Conservation (phyloP, 2,113 vertebrate species). For the Dipodomys ordii region DNA sequence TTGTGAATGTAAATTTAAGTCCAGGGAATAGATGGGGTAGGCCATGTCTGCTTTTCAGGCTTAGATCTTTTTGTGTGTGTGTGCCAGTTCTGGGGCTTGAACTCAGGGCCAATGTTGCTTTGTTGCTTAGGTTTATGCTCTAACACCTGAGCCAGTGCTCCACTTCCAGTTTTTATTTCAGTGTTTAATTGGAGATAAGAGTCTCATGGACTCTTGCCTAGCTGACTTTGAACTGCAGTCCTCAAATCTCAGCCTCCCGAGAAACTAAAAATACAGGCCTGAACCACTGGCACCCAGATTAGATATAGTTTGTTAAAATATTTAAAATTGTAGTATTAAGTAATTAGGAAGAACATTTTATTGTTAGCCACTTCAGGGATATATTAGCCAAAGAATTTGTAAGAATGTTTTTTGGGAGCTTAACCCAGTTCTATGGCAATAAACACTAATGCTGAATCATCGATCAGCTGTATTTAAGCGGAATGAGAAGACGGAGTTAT, state of each 20-base stretch:
- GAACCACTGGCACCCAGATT: too few species aligned
- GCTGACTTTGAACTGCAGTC: too few species aligned
- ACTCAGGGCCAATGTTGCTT: too few species aligned
- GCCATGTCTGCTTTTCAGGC: background rate
- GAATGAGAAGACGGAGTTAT: background rate
- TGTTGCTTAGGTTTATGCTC: too few species aligned
- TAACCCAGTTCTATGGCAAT: background rate
- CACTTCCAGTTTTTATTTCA: too few species aligned
- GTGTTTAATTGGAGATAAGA: too few species aligned
- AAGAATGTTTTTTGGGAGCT: constrained; percentile 2
- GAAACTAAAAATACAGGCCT: too few species aligned
- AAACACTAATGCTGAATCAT: background rate
- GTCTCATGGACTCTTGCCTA: too few species aligned
- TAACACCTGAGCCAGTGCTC: too few species aligned
- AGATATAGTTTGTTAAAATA: background rate
- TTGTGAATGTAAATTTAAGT: constrained; percentile 42
- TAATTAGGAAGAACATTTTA: constrained; percentile 4
- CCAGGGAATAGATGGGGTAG: background rate
- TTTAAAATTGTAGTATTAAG: background rate
- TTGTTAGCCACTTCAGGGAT: background rate
- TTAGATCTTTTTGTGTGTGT: background rate
- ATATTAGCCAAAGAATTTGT: background rate
- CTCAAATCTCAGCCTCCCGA: too few species aligned
- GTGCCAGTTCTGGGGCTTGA: too few species aligned
- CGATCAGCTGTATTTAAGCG: background rate